Percentiles rank a stretch among this genome's conserved stretches.
phyloP scores from a whole-genome alignment of 2,888 invertebrate genomes.

The Pseudolycoriella hygida region DNA sequence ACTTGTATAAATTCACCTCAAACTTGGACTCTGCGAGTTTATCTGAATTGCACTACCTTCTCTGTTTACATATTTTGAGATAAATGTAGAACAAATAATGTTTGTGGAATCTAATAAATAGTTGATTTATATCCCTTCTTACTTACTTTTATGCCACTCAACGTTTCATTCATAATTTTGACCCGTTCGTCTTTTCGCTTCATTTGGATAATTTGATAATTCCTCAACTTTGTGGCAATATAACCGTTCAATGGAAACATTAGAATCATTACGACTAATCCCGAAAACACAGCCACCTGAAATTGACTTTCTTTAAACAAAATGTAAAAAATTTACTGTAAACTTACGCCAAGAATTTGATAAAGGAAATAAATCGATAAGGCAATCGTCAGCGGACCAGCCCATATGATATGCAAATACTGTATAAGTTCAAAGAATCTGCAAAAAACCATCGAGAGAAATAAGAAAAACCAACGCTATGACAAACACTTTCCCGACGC shows the following conservation, averaged over 20 bases:
- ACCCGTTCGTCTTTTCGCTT: conserved; percentile 35
- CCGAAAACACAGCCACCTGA: conserved; percentile 34
- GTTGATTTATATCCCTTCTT: no score
- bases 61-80: no score
- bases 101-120: no score
- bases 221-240: conserved; percentile 30
- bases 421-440: conserved; percentile 28
- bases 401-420: conserved; percentile 32
- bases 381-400: conserved; percentile 34
- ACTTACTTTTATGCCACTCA: conserved; percentile 33
- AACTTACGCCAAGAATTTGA: conserved; percentile 29
- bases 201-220: conserved; percentile 32
- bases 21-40: no score
- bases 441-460: no score
- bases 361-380: conserved; percentile 34
- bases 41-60: no score
- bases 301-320: no score
- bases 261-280: conserved; percentile 30
- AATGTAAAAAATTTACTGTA: no score
- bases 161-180: conserved; percentile 37
- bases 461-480: no score
- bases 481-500: no score
- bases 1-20: no score
- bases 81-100: no score
- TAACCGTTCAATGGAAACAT: conserved; percentile 34